These are phyloP conservation scores for Alviniconcha strummeri DNA, from an alignment of 2,888 invertebrate species.

Conservation along the genomic window DNA sequence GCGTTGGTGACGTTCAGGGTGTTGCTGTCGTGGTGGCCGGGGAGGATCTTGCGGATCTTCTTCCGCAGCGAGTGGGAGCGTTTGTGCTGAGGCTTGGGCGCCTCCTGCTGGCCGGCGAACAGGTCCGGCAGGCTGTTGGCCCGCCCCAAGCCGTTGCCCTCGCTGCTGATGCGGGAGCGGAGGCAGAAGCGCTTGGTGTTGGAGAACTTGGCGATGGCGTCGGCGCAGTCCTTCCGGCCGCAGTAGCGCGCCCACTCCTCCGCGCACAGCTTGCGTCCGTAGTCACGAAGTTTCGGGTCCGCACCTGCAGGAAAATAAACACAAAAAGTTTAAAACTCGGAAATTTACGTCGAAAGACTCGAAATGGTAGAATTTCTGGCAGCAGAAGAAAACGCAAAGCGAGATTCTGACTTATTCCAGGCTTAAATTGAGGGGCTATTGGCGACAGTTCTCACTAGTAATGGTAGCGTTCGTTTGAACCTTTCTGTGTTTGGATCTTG, in stretches of 20 bases:
- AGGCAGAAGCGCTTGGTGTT: slow-evolving; percentile 66
- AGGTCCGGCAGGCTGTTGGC: slow-evolving; percentile 79
- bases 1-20: slow-evolving; percentile 35
- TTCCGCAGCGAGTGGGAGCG: slow-evolving; percentile 50
- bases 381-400: background rate
- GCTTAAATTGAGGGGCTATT: too few species aligned
- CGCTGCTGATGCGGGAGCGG: slow-evolving; percentile 52
- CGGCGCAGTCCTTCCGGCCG: slow-evolving; percentile 82
- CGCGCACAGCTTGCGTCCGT: slow-evolving; percentile 81
- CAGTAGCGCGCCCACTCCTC: slow-evolving; percentile 86
- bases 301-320: slow-evolving; percentile 77
- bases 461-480: too few species aligned
- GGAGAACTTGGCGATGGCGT: slow-evolving; percentile 81
- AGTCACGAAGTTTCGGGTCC: slow-evolving; percentile 81
- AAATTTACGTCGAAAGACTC: too few species aligned
- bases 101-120: slow-evolving; percentile 33
- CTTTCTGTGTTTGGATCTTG: too few species aligned
- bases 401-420: background rate
- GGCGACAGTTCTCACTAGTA: too few species aligned
- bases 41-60: slow-evolving; percentile 58
- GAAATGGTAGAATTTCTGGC: too few species aligned
- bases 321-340: background rate
- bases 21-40: slow-evolving; percentile 45
- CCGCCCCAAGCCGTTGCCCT: slow-evolving; percentile 52
- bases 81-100: slow-evolving; percentile 44